Base-by-base conservation (phyloP, 1,140 invertebrate genomes). In the Aradophagus sp. region DNA sequence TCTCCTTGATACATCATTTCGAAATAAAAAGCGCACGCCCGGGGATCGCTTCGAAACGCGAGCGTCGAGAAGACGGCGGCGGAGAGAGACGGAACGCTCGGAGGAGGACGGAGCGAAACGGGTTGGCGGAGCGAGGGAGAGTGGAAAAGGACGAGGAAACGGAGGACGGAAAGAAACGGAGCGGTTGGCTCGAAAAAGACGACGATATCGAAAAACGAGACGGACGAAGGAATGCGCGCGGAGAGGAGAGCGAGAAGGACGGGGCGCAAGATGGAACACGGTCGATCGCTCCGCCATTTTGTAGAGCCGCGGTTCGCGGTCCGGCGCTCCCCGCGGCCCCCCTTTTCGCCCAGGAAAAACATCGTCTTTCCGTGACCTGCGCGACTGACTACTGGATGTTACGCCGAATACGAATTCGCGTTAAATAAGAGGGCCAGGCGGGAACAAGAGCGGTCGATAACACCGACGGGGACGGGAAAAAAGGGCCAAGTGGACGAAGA, bases 261-360 rank as follows among this genome's bases (percentile, higher is more conserved):
- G 14, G 14, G 8, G 16, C 17, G 15, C 14, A 4, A 32, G 13
- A 16, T 2, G 8, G 15, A 12, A n/a, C 31, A 76, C 78, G 80
- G 79, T 82, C 80, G 81, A 81, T 82, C 79, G 79, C n/a, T n/a
- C 78, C 77, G 80, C 81, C 81, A 83, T 83, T 81, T 83, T 83
- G 81, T 78, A 77, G 66, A 76, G 39, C 55, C 47, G 39, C 34
- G 39, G 74, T 69, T 56, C 70, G 77, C 65, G 74, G 52, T 61
- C 69, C 68, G 47, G 69, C 69, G 72, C 69, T 74, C n/a, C n/a
- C n/a, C n/a, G n/a, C 20, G 20, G 20, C 4, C 20, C 77, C 77
- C 75, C 74, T 58, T 73, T 70, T 62, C 39, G 68, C 73, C 69
- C 20, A n/a, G 80, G 73, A 68, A 81, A 81, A 80, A 78, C 80